Evolutionary conservation across 2,797 vertebrate species (phyloP).

Genomic region (Pygocentrus nattereri): DNA sequence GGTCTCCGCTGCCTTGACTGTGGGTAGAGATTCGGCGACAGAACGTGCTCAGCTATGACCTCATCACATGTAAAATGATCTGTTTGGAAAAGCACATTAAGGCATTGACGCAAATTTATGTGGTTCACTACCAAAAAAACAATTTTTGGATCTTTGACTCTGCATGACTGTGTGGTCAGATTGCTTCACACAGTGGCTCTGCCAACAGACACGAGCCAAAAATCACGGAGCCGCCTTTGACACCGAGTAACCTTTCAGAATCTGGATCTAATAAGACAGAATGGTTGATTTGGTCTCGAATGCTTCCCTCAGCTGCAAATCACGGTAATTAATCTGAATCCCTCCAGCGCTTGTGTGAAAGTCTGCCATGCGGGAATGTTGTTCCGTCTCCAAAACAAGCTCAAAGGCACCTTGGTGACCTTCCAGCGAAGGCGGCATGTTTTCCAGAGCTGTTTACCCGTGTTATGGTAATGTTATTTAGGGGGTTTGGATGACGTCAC

Average conservation of each 20-base stretch:
- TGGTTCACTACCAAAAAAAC: too few relatives aligned
- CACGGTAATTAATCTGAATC: conserved; percentile 32
- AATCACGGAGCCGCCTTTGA: not conserved
- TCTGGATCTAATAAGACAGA: conserved; percentile 33
- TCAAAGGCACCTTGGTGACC: conserved; percentile 15
- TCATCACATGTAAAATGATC: too few relatives aligned
- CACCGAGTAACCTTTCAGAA: not conserved
- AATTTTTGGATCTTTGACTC: too few relatives aligned
- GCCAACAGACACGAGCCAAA: not conserved
- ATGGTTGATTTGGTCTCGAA: conserved; percentile 8
- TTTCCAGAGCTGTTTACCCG: conserved; percentile 39
- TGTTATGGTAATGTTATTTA: conserved; percentile 24
- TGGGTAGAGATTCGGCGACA: too few relatives aligned
- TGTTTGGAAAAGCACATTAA: too few relatives aligned
- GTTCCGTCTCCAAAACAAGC: conserved; percentile 51
- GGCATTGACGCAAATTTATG: too few relatives aligned
- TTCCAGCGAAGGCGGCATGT: conserved; percentile 39
- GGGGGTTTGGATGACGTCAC: conserved; percentile 2
- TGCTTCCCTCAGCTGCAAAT: conserved; percentile 33
- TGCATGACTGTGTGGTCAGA: not conserved
- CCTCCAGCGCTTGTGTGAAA: conserved; percentile 42
- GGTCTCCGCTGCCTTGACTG: not conserved
- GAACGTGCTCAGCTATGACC: too few relatives aligned
- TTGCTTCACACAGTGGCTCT: not conserved
- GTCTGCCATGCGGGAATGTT: conserved; percentile 47